Conservation (phyloP, 2,113 vertebrate genomes). For the Dicrurus megarhynchus region DNA sequence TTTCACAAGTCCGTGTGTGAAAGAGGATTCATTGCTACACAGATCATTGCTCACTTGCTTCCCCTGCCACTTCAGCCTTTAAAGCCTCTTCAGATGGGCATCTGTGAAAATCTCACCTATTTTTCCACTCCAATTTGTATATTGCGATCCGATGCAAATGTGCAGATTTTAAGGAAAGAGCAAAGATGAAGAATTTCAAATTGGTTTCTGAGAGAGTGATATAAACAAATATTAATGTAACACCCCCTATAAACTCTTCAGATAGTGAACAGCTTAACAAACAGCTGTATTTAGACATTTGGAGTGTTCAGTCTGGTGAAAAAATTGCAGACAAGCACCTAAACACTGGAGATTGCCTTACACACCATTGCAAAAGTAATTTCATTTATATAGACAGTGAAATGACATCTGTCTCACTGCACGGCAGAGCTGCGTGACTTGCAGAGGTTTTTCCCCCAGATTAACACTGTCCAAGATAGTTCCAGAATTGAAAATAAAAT, state of each 20-base stretch:
- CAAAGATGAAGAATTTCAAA: not conserved
- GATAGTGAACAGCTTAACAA: not conserved
- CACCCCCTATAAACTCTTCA: not conserved
- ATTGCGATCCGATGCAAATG: not conserved
- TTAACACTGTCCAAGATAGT: not conserved
- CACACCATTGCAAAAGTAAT: not conserved
- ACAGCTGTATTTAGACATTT: not conserved
- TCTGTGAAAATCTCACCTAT: not conserved
- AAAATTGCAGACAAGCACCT: not conserved
- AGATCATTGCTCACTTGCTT: not conserved
- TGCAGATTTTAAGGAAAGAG: not conserved
- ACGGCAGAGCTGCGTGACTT: fast-evolving
- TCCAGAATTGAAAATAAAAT: not conserved
- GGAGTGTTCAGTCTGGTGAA: not conserved
- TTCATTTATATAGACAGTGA: not conserved
- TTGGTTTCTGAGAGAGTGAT: not conserved
- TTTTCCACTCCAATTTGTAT: not conserved
- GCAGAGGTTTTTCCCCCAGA: not conserved
- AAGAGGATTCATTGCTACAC: not conserved
- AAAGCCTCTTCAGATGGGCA: not conserved
- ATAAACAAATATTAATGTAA: not conserved
- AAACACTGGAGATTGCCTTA: not conserved
- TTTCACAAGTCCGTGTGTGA: not conserved
- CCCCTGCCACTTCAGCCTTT: not conserved
- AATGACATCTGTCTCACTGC: not conserved